A percentile compares a stretch with the other conserved stretches of the same genome.
These are phyloP conservation scores for Molossus molossus DNA, from an alignment of 2,797 vertebrate genomes.

Conservation along the genomic window DNA sequence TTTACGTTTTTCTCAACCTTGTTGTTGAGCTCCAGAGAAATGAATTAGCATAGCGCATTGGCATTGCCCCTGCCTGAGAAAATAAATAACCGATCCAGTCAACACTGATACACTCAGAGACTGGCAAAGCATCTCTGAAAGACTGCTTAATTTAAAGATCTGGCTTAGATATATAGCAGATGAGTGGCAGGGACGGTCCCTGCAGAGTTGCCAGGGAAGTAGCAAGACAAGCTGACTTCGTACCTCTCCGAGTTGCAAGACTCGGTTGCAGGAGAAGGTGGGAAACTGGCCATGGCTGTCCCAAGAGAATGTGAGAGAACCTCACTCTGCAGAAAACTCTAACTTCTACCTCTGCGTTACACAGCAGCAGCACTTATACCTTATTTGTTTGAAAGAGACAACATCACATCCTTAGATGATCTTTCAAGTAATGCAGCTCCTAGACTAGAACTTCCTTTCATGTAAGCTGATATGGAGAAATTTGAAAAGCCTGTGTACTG, in stretches of 20 bases:
- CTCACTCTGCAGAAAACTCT: neutral
- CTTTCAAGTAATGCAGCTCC: neutral
- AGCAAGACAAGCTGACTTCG: neutral
- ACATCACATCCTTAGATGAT: neutral
- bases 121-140: neutral
- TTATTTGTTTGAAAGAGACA: constrained; percentile 29
- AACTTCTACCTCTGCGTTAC: neutral
- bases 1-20: neutral
- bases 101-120: neutral
- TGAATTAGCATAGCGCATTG: neutral
- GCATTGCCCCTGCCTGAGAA: neutral
- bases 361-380: neutral
- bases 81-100: neutral
- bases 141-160: constrained; percentile 30
- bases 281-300: neutral
- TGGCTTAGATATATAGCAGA: neutral
- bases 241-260: neutral
- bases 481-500: constrained; percentile 52
- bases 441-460: constrained; percentile 12
- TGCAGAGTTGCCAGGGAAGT: neutral
- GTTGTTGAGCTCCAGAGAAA: neutral
- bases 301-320: neutral
- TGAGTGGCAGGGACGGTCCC: neutral
- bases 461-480: neutral
- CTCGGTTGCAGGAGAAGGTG: too few relatives aligned